Evolutionary conservation across 64 coral and sea anemone genomes (phyloP), one percentile per base, ranked within the genome.

Genomic region (Hydrozoanthus tunicans): DNA sequence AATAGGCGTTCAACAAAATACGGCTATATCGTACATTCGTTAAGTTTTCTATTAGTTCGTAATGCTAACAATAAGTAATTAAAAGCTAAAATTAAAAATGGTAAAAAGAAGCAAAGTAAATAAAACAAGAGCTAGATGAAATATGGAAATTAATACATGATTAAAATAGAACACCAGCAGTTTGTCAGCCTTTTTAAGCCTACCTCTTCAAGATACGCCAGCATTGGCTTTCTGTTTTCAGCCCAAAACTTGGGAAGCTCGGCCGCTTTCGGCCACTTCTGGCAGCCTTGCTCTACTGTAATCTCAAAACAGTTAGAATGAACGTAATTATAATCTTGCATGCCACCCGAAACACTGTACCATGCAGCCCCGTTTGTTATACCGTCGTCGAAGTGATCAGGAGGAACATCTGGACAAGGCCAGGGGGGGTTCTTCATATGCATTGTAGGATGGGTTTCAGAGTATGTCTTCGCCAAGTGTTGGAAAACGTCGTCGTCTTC

Each of bases 321-420:
- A 6, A 99, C 57, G 69, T 99, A 99, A 74, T 99, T 99, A 56
- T 95, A 99, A 70, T 99, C 97, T 55, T 99, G 97, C 97, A 99
- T 99, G 3, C 97, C 97, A 53, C 97, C 97, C 56, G 94, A 89
- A 74, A 99, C 97, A 80, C 97, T 99, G 77, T 99, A 99, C 97
- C 97, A 99, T 69, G 92, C 93, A 6, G 97, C 97, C 6, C 97
- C 97, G 62, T 99, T 99, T 85, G 97, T 99, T 62, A 99, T 90
- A 5, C 97, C 97, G n/a, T 99, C 97, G 5, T 92, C 59, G 32
- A 99, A 99, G 90, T 96, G 97, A 92, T 99, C 97, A 79, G 91
- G 89, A 58, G 97, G 97, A 14, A 99, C 97, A 53, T 96, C 94
- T 11, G 97, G 97, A 32, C 97, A 99, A 4, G 94, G 94, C 97